These are phyloP conservation scores for Castor canadensis DNA, from an alignment of 2,113 vertebrate species.

Conservation along the genomic window DNA sequence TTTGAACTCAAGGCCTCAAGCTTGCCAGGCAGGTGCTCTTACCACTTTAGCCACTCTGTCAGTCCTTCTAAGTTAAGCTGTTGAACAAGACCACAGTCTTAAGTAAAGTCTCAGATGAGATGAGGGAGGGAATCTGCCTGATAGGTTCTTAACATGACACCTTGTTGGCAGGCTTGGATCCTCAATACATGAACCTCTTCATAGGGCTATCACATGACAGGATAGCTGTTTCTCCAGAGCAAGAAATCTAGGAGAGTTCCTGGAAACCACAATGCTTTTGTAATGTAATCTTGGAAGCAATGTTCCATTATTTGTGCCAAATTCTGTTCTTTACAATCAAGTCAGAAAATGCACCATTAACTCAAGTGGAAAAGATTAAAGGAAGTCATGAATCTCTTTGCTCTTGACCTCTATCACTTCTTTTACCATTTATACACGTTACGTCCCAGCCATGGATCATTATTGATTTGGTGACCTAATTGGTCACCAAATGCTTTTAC, in stretches of 20 bases:
- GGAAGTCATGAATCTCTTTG: background rate
- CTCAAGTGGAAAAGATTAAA: background rate
- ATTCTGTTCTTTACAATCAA: background rate
- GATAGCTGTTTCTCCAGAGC: background rate
- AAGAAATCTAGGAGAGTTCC: background rate
- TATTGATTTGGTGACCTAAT: background rate
- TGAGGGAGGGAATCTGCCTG: background rate
- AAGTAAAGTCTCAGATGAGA: background rate
- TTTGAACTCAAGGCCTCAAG: too few species aligned
- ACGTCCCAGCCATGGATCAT: background rate
- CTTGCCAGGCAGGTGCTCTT: too few species aligned
- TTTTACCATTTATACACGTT: background rate
- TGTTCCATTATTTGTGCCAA: background rate
- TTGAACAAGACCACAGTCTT: background rate
- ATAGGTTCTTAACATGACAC: background rate
- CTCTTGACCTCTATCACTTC: background rate
- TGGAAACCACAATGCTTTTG: background rate
- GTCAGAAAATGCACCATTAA: background rate
- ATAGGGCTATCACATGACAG: rapidly evolving
- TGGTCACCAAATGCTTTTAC: background rate
- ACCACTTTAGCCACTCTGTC: too few species aligned
- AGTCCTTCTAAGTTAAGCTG: too few species aligned
- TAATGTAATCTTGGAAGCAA: background rate
- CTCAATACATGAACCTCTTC: background rate
- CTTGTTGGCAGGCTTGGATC: too few species aligned